Evolutionary conservation across 2,888 invertebrate species (phyloP).

Genomic region (Cactoblastis cactorum): DNA sequence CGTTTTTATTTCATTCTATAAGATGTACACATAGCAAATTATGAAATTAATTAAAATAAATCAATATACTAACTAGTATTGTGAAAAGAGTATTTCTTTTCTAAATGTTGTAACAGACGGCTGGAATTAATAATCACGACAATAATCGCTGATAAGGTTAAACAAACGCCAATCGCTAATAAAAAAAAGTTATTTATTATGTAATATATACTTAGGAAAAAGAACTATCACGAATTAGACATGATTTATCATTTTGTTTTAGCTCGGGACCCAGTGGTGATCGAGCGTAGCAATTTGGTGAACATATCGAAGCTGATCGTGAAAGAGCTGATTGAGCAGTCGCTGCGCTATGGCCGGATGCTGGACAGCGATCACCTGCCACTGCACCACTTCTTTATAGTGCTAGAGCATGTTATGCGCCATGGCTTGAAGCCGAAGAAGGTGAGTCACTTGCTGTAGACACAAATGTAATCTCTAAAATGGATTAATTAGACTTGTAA

Average conservation of each 20-base stretch:
- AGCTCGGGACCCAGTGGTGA: slow-evolving; percentile 96
- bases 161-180: too few relatives aligned
- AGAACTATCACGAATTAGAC: too few relatives aligned
- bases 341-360: slow-evolving; percentile 95
- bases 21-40: too few relatives aligned
- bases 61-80: too few relatives aligned
- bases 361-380: slow-evolving; percentile 96
- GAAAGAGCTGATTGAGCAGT: slow-evolving; percentile 97
- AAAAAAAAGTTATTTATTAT: too few relatives aligned
- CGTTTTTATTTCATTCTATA: not conserved
- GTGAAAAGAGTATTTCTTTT: too few relatives aligned
- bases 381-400: slow-evolving; percentile 98
- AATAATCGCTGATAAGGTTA: too few relatives aligned
- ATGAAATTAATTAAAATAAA: too few relatives aligned
- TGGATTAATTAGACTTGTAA: not conserved
- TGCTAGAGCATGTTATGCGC: slow-evolving; percentile 96
- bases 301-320: slow-evolving; percentile 98
- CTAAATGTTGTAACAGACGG: too few relatives aligned
- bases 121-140: too few relatives aligned
- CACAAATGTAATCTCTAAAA: too few relatives aligned
- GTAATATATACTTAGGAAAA: too few relatives aligned
- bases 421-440: slow-evolving; percentile 97
- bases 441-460: slow-evolving; percentile 80
- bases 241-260: slow-evolving; percentile 41
- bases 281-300: slow-evolving; percentile 96